Conservation (phyloP, 2,113 vertebrate species). For the Limnothrissa miodon region DNA sequence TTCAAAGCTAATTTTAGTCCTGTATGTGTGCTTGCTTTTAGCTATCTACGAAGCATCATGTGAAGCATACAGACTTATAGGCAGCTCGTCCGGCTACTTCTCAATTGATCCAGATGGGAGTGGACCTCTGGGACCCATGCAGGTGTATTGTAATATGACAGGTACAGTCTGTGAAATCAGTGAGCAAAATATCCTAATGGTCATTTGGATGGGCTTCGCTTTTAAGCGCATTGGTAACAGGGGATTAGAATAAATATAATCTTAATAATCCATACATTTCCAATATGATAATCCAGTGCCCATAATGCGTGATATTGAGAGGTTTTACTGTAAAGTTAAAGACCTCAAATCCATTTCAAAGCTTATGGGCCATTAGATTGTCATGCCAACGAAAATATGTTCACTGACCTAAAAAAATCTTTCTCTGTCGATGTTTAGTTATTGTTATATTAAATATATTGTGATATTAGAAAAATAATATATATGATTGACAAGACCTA, state of each 20-base stretch:
- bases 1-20: background rate
- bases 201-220: background rate
- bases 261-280: conserved; percentile 8
- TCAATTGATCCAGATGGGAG: conserved; percentile 93
- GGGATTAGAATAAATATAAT: background rate
- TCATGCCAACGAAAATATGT: background rate
- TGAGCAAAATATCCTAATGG: background rate
- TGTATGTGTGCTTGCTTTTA: conserved; percentile 55
- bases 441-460: background rate
- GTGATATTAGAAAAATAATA: background rate
- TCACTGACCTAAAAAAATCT: background rate
- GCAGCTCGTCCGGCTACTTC: conserved; percentile 86
- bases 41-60: conserved; percentile 92
- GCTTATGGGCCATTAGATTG: background rate
- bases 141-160: conserved; percentile 93
- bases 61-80: conserved; percentile 88
- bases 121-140: conserved; percentile 82
- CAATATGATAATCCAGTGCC: background rate
- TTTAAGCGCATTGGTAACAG: background rate
- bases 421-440: background rate
- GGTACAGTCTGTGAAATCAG: conserved; percentile 70
- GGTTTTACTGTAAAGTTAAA: conserved; percentile 2
- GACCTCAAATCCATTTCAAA: background rate
- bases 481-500: background rate
- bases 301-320: background rate